These are phyloP conservation scores for Haliclona indistincta DNA, from an alignment of 37 sponge, comb jelly and placozoan genomes.

Conservation along the genomic window DNA sequence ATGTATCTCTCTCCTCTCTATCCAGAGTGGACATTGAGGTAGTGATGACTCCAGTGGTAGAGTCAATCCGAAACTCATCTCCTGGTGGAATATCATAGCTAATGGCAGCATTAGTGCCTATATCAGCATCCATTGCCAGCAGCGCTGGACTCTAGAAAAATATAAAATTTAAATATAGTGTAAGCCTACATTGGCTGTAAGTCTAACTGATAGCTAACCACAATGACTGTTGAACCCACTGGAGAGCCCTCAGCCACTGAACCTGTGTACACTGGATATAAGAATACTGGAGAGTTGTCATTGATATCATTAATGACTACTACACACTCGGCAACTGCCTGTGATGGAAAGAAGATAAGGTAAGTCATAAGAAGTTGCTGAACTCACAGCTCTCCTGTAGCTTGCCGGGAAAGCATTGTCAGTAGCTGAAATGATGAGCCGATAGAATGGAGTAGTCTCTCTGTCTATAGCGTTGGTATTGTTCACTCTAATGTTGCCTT, in stretches of 20 bases:
- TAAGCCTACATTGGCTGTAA: neutral
- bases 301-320: conserved; percentile 37
- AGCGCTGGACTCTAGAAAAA: conserved; percentile 6
- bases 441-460: conserved; percentile 13
- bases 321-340: conserved; percentile 20
- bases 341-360: neutral
- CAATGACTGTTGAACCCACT: neutral
- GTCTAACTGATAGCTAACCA: conserved; percentile 17
- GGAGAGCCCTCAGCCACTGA: conserved; percentile 18
- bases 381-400: conserved; percentile 29
- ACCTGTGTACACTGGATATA: conserved; percentile 6
- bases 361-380: neutral
- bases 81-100: conserved; percentile 7
- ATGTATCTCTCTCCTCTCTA: neutral
- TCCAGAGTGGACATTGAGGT: conserved; percentile 4
- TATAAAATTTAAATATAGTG: conserved; percentile 1
- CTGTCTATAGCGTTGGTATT: conserved; percentile 20
- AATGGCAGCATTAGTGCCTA: conserved; percentile 40
- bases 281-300: conserved; percentile 35
- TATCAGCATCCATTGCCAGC: conserved; percentile 18
- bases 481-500: conserved; percentile 12
- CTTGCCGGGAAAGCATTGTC: conserved; percentile 22
- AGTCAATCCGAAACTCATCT: neutral
- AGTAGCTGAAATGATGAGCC: conserved; percentile 16
- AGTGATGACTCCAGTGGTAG: neutral